Conservation (phyloP, 2,888 invertebrate genomes). For the Tipula helvola region DNA sequence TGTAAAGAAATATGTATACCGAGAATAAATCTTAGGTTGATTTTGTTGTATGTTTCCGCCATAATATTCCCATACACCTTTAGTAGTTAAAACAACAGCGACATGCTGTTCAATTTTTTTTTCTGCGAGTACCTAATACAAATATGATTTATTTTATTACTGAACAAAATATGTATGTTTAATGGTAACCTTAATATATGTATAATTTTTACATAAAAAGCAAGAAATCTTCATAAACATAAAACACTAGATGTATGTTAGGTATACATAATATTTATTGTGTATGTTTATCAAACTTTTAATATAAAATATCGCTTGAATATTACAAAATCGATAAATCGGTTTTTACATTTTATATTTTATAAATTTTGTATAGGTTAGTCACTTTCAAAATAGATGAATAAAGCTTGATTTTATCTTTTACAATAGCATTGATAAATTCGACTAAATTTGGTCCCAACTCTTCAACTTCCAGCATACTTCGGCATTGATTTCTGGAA, state of each 20-base stretch:
- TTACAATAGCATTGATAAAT: no score
- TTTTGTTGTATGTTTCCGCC: background rate
- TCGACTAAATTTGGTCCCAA: no score
- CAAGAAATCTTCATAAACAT: no score
- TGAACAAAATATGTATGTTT: background rate
- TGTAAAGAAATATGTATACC: no score
- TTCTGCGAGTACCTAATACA: background rate
- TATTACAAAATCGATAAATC: background rate
- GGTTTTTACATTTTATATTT: no score
- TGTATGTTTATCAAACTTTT: background rate
- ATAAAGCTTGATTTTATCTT: no score
- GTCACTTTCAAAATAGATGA: no score
- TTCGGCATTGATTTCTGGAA: no score
- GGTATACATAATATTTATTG: background rate
- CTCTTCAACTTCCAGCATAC: no score
- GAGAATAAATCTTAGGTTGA: background rate
- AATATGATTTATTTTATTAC: background rate
- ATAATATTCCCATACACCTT: background rate
- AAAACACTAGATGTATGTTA: no score
- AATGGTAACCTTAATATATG: background rate
- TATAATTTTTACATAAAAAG: no score
- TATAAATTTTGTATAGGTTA: background rate
- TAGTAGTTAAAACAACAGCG: background rate
- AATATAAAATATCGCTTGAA: background rate
- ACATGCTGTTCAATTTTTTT: background rate